Evolutionary conservation across 2,797 vertebrate genomes (phyloP), one percentile per base, ranked within the genome.

Genomic region (Benthosema pterotum): DNA sequence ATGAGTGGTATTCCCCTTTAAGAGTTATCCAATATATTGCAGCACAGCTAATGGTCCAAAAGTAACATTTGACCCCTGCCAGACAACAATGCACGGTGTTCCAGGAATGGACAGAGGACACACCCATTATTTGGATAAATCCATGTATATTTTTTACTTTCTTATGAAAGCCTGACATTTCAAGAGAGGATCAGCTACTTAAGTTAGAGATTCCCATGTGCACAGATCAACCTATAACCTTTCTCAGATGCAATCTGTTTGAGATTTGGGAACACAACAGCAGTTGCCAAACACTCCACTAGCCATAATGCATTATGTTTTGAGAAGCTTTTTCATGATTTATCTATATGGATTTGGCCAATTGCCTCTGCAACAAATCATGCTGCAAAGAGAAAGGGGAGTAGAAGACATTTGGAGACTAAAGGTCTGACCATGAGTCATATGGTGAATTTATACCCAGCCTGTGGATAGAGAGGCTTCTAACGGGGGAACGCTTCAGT

Each of bases 331-430:
- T 69, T 83, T 74, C 63, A 54, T 80, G 85, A 89, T 86, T 88
- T 86, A 88, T 90, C 80, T 83, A 65, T 75, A 72, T 69, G 71
- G 75, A 86, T 88, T 89, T 87, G 82, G 80, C 81, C 73, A 76
- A 71, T 80, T 52, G 66, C 79, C 75, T 82, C 56, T 14, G 52
- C 66, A 57, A 82, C 65, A 65, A 74, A 84, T 86, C 78, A 72
- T 71, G 72, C 74, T 74, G 59, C 66, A 56, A 82, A 60, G 63
- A 60, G 74, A 78, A 71, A 45, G 19, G 59, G 50, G 54, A 60
- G 66, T 64, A 48, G 56, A 59, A 65, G 75, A 72, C 54, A 60
- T 72, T 69, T 63, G 52, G 60, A 71, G 65, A 69, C 63, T 52
- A 78, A 83, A 82, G 54, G 68, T 74, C 22, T 25, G 65, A 71